These are phyloP conservation scores for Odontamblyopus rebecca DNA, from an alignment of 2,797 vertebrate genomes.

Conservation along the genomic window DNA sequence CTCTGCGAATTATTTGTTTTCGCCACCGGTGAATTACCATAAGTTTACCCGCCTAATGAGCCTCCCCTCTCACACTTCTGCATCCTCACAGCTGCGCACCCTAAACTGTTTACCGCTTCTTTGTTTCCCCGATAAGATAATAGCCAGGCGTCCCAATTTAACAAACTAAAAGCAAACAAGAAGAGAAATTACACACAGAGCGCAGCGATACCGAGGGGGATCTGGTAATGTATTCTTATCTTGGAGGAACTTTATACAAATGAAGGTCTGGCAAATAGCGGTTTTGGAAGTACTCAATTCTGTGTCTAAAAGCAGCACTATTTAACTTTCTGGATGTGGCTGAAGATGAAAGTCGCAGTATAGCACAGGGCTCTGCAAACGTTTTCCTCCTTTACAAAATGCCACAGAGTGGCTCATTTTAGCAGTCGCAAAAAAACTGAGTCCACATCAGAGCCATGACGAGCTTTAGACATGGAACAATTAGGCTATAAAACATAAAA, in stretches of 20 bases:
- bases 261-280: slow-evolving; percentile 19
- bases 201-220: neutral
- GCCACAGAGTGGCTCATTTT: too few relatives aligned
- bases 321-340: too few relatives aligned
- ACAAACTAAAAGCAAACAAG: neutral
- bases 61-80: slow-evolving; percentile 1
- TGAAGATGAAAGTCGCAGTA: too few relatives aligned
- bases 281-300: too few relatives aligned
- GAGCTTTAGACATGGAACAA: too few relatives aligned
- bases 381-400: too few relatives aligned
- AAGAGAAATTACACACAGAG: neutral
- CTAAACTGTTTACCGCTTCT: slow-evolving; percentile 2
- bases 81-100: neutral
- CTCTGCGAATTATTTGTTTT: neutral
- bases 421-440: too few relatives aligned
- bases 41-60: slow-evolving; percentile 1
- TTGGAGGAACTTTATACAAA: slow-evolving; percentile 4
- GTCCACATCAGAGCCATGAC: too few relatives aligned
- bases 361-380: too few relatives aligned
- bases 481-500: too few relatives aligned
- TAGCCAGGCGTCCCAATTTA: neutral
- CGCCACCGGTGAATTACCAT: neutral
- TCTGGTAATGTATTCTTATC: slow-evolving; percentile 9
- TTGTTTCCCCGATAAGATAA: neutral
- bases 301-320: too few relatives aligned